Percentiles rank a stretch among this genome's conserved stretches.
Conservation (phyloP, 2,888 invertebrate species). For the Eucera pruinosa region DNA sequence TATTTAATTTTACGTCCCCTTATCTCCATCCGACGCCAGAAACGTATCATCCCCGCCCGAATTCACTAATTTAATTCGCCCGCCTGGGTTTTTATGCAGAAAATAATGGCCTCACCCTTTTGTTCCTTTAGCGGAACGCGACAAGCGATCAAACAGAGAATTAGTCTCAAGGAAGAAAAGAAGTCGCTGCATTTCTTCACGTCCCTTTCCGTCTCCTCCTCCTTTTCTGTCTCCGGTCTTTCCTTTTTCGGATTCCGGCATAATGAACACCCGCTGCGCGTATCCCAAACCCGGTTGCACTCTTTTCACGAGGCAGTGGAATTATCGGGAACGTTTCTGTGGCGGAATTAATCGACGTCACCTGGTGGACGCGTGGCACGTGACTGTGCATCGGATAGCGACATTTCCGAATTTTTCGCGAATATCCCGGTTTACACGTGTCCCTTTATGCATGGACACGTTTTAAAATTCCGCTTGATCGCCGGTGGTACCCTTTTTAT, state of each 20-base stretch:
- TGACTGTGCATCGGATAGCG: conserved; percentile 74
- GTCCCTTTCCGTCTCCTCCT: background rate
- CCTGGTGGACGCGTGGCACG: conserved; percentile 66
- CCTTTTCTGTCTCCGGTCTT: background rate
- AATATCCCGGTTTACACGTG: conserved; percentile 60
- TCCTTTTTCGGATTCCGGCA: conserved; percentile 54
- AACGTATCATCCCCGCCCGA: background rate
- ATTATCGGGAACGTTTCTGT: conserved; percentile 41
- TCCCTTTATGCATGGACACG: conserved; percentile 74
- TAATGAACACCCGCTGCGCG: conserved; percentile 63
- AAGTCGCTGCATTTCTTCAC: conserved; percentile 56
- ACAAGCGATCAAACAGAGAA: conserved; percentile 40
- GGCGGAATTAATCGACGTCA: conserved; percentile 63
- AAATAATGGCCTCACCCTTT: conserved; percentile 17
- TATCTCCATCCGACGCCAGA: too few relatives aligned
- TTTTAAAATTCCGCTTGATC: conserved; percentile 62
- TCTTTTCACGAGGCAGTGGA: conserved; percentile 8
- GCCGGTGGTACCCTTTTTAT: conserved; percentile 42
- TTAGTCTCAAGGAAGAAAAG: conserved; percentile 19
- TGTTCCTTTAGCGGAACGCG: background rate
- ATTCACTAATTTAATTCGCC: conserved; percentile 1
- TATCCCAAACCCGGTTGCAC: conserved; percentile 3
- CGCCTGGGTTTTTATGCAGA: background rate
- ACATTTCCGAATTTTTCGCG: conserved; percentile 70
- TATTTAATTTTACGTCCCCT: background rate